Conservation (phyloP, 2,888 invertebrate species). For the Stenotaenia linearis region DNA sequence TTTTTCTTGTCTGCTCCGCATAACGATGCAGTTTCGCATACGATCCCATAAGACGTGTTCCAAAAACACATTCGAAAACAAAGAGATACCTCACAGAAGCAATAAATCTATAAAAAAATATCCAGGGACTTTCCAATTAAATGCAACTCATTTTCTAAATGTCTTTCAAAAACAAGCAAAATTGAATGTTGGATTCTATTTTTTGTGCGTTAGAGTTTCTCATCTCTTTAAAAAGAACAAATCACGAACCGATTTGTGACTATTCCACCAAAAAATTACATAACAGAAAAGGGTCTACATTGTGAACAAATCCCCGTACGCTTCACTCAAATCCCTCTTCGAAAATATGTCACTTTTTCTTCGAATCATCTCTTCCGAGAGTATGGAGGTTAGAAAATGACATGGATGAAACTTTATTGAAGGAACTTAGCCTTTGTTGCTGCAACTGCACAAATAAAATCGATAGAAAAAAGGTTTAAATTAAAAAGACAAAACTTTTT, state of each 20-base stretch:
- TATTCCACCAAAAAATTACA: conserved; percentile 7
- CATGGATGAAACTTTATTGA: background rate
- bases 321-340: background rate
- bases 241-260: background rate
- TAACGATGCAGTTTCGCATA: conserved; percentile 1
- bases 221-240: background rate
- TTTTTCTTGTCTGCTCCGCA: background rate
- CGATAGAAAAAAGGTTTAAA: background rate
- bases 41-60: background rate
- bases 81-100: background rate
- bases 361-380: background rate
- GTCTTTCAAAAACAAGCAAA: background rate
- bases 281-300: background rate
- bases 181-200: background rate
- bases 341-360: background rate
- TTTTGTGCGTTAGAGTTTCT: background rate
- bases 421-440: background rate
- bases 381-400: background rate
- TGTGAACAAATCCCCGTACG: background rate
- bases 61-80: conserved; percentile 11
- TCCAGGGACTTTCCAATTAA: background rate
- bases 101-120: background rate
- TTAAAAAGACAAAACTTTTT: background rate
- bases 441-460: background rate
- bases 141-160: background rate